Base-by-base conservation (phyloP, 2,797 vertebrate species). In the Momotus momota region DNA sequence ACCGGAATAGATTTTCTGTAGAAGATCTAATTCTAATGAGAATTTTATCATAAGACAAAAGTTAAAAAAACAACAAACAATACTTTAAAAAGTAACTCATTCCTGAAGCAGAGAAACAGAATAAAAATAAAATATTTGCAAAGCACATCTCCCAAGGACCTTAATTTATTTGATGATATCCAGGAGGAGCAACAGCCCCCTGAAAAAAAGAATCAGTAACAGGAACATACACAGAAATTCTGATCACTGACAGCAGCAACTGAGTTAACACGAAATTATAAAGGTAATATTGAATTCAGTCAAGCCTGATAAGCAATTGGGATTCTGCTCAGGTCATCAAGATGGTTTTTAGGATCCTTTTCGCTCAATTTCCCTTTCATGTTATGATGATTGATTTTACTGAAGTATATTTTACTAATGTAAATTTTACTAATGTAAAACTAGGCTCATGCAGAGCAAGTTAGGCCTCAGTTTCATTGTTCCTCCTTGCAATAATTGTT, bases 371-470 rank as follows among this genome's bases (percentile, higher is more conserved):
- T 92, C 72, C 43, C 43, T 70, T 93, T 91, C 46, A 38, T 91
- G 75, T 84, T 91, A 81, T 87, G 70, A 18, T 81, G 71, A 86
- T 17, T 90, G 51, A 64, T 91, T 94, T 97, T 84, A 84, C 38
- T 90, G 90, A 79, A 81, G 66, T 91, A 90, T 79, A 75, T 35
- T 35, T 35, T 35, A 35, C 35, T 35, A 35, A 35, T 35, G 35
- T 35, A 35, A 35, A 35, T 35, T 35, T 35, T 35, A 86, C 80
- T 86, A 75, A 77, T 93, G 74, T 79, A 95, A 94, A 94, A 93
- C 85, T n/a, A 81, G 33, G n/a, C 29, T 94, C 35, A 93, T 62
- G 38, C 69, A 90, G n/a, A 64, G 55, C 23, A 81, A 61, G 72
- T 75, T 61, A 58, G n/a, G 46, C 73, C 72, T 70, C 31, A 27